Conservation (phyloP, 2,888 invertebrate species). For the Rhimphoctona megacephalus region DNA sequence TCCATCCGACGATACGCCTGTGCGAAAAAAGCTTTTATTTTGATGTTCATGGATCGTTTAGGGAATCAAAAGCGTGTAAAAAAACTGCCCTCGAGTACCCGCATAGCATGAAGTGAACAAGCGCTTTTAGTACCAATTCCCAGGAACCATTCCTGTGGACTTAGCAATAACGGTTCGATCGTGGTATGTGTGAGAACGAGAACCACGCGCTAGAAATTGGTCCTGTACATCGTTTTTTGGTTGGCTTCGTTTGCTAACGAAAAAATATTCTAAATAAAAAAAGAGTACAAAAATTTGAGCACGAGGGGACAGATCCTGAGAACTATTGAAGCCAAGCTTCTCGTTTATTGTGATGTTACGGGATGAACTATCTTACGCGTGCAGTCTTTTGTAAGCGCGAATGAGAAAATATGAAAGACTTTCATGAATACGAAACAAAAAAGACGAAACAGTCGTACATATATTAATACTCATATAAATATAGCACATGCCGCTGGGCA, state of each 20-base stretch:
- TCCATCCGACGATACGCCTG: neutral
- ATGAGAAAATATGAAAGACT: constrained; percentile 45
- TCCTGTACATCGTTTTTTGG: too few relatives aligned
- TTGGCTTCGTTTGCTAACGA: neutral
- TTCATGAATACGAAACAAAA: constrained; percentile 42
- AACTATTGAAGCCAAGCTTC: neutral
- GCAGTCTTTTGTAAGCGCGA: constrained; percentile 32
- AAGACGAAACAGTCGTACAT: constrained; percentile 38
- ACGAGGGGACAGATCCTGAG: neutral
- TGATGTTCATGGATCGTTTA: constrained; percentile 3
- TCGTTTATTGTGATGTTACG: neutral
- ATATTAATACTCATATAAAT: neutral
- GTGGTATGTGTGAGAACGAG: neutral
- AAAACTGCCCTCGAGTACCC: neutral
- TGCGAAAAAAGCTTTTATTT: constrained; percentile 1
- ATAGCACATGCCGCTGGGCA: constrained; percentile 45
- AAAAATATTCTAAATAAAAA: constrained; percentile 7
- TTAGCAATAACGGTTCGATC: neutral
- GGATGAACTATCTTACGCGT: neutral
- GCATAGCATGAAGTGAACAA: neutral
- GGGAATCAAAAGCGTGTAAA: constrained; percentile 7
- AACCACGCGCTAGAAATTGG: neutral
- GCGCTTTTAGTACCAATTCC: constrained; percentile 4
- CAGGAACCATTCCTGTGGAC: constrained; percentile 7
- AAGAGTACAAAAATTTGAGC: neutral